Percentiles rank a stretch among this genome's conserved stretches.
Evolutionary conservation across 1,140 invertebrate species (phyloP).

Genomic region (Octopus sinensis): DNA sequence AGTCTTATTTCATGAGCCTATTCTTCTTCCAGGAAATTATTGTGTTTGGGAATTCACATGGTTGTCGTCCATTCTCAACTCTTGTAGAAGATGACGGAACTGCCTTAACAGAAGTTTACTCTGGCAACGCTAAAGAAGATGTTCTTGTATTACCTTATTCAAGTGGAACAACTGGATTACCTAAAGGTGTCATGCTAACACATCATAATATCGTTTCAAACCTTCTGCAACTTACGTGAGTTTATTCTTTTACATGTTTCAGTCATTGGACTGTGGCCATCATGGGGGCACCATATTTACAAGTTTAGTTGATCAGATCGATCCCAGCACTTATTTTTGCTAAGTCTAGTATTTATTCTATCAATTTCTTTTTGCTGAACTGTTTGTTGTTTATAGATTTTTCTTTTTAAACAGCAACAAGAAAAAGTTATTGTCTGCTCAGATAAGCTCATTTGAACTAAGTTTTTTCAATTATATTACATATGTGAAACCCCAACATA

Average conservation of each 20-base stretch:
- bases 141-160: slow-evolving; percentile 43
- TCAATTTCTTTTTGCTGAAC: no score
- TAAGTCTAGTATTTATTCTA: no score
- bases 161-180: slow-evolving; percentile 51
- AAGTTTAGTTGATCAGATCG: no score
- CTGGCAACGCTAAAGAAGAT: slow-evolving; percentile 33
- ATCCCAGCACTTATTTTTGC: no score
- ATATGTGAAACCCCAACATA: no score
- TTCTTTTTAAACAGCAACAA: no score
- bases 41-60: slow-evolving; percentile 38
- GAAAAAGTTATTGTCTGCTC: no score
- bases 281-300: neutral
- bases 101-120: slow-evolving; percentile 37
- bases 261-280: neutral
- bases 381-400: no score
- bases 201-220: slow-evolving; percentile 44
- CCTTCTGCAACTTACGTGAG: slow-evolving; percentile 28
- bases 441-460: no score
- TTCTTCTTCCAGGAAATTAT: slow-evolving; percentile 41
- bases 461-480: no score
- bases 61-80: slow-evolving; percentile 35
- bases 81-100: slow-evolving; percentile 44
- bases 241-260: no score
- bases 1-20: neutral
- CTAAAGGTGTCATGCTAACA: slow-evolving; percentile 50